A percentile compares a stretch with the other conserved stretches of the same genome.
Evolutionary conservation across 2,888 invertebrate genomes (phyloP).

Genomic region (Lymantria dispar): DNA sequence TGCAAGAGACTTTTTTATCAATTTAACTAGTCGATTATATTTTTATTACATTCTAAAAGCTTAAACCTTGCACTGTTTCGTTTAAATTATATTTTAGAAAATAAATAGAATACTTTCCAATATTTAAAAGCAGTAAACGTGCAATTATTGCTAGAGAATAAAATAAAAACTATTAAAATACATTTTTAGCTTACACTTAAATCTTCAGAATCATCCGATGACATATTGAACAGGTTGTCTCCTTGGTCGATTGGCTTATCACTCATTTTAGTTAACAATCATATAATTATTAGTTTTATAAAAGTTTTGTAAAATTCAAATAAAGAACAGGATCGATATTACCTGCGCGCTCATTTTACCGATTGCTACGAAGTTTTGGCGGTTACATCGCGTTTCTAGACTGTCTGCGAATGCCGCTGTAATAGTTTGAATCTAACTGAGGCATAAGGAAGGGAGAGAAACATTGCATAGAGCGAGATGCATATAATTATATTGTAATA

Average conservation of each 20-base stretch:
- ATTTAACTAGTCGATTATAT: too few relatives aligned
- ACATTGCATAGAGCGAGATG: constrained; percentile 38
- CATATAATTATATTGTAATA: background rate
- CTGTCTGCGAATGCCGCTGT: constrained; percentile 35
- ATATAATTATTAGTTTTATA: constrained; percentile 3
- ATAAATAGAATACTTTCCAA: too few relatives aligned
- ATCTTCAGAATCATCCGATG: constrained; percentile 7
- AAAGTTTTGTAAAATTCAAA: constrained; percentile 17
- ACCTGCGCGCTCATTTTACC: constrained; percentile 48
- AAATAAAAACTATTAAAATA: background rate
- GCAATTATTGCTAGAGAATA: background rate
- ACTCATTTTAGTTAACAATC: constrained; percentile 10
- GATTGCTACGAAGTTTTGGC: constrained; percentile 29
- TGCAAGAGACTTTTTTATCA: too few relatives aligned
- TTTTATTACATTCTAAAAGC: too few relatives aligned
- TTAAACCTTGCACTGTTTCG: too few relatives aligned
- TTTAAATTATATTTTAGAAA: too few relatives aligned
- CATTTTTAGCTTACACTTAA: constrained; percentile 3
- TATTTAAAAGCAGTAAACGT: too few relatives aligned
- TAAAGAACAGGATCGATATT: constrained; percentile 20
- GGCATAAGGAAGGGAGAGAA: constrained; percentile 40
- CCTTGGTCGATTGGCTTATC: constrained; percentile 6
- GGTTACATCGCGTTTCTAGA: constrained; percentile 42
- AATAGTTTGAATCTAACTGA: constrained; percentile 43
- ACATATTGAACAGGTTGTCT: constrained; percentile 14